phyloP scores from a whole-genome alignment of 2,888 invertebrate genomes.

The Agelastica alni region DNA sequence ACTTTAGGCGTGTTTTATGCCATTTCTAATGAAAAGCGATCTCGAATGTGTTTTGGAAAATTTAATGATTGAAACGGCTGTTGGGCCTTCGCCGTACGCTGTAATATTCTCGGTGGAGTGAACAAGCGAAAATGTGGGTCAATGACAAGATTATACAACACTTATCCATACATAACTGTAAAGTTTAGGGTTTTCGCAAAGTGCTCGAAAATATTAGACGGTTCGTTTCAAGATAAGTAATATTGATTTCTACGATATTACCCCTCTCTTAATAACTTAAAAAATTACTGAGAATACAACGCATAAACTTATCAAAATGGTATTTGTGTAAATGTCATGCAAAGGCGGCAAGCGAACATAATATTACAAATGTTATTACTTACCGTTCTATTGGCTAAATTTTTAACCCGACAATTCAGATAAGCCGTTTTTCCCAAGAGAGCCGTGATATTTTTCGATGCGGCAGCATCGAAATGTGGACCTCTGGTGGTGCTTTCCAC shows the following conservation, averaged over 20 bases:
- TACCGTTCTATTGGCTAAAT: constrained; percentile 89
- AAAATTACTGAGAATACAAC: too few relatives aligned
- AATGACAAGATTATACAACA: constrained; percentile 14
- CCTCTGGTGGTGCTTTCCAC: constrained; percentile 51
- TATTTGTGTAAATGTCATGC: too few relatives aligned
- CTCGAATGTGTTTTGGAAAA: constrained; percentile 8
- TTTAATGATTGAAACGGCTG: constrained; percentile 17
- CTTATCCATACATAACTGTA: neutral
- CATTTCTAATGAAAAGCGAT: constrained; percentile 12
- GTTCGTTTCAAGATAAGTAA: neutral
- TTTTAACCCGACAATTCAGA: constrained; percentile 86
- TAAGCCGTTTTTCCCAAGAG: constrained; percentile 88
- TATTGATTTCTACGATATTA: neutral
- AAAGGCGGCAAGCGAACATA: constrained; percentile 1
- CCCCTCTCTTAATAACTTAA: too few relatives aligned
- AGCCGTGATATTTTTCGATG: constrained; percentile 70
- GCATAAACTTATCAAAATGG: too few relatives aligned
- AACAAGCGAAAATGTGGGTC: constrained; percentile 14
- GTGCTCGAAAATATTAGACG: neutral
- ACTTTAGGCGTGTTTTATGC: constrained; percentile 13
- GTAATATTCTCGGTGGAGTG: constrained; percentile 7
- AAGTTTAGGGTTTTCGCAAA: neutral
- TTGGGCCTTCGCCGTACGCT: constrained; percentile 1
- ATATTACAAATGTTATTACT: constrained; percentile 54
- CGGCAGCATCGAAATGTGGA: constrained; percentile 56